A percentile compares a stretch with the other conserved stretches of the same genome.
Evolutionary conservation across 1,140 invertebrate species (phyloP).

Genomic region (Coboldia fuscipes): DNA sequence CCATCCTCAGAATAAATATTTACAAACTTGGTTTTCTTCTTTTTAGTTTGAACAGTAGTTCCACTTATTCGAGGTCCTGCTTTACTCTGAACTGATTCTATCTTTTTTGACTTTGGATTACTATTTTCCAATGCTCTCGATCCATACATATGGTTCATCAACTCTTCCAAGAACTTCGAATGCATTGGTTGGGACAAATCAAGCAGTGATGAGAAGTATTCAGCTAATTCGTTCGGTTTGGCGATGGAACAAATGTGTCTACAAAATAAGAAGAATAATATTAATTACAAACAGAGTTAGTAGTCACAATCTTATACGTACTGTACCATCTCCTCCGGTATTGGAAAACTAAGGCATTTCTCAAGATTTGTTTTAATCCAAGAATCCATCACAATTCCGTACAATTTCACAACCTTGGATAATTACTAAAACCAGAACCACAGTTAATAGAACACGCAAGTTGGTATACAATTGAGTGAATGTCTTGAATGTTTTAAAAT

Average conservation of each 20-base stretch:
- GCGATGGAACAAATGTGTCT: slow-evolving; percentile 30
- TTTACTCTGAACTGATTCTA: no score
- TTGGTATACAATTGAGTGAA: no score
- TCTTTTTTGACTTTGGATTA: slow-evolving; percentile 4
- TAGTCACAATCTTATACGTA: slow-evolving; percentile 15
- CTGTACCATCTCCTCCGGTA: slow-evolving; percentile 39
- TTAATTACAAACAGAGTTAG: background rate
- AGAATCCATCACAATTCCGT: slow-evolving; percentile 25
- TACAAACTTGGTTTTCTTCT: slow-evolving; percentile 56
- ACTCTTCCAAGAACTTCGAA: slow-evolving; percentile 35
- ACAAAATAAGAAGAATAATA: background rate
- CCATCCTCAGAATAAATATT: slow-evolving; percentile 54
- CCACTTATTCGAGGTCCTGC: slow-evolving; percentile 8
- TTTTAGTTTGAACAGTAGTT: slow-evolving; percentile 11
- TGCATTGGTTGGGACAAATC: slow-evolving; percentile 38
- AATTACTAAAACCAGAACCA: no score
- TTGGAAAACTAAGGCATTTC: slow-evolving; percentile 33
- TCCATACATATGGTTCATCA: slow-evolving; percentile 25
- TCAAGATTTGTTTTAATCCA: slow-evolving; percentile 32
- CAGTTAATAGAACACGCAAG: no score
- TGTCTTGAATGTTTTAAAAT: no score
- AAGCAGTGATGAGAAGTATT: slow-evolving; percentile 42
- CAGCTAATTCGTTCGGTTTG: slow-evolving; percentile 38
- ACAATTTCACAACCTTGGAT: no score
- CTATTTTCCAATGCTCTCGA: slow-evolving; percentile 11